phyloP scores from a whole-genome alignment of 2,888 invertebrate species.

The Pimpla rufipes region DNA sequence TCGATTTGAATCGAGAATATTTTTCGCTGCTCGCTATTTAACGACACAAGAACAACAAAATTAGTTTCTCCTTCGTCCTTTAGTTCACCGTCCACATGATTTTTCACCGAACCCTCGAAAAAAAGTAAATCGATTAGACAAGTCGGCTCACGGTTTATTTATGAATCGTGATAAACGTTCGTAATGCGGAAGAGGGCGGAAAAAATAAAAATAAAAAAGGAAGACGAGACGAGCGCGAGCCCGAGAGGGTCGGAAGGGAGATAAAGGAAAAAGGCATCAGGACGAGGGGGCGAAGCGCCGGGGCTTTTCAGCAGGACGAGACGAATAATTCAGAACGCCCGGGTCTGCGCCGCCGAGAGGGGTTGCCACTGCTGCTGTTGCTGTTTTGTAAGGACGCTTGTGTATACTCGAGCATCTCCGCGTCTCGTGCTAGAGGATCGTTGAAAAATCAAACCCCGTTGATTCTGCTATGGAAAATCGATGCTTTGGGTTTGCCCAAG shows the following conservation, averaged over 20 bases:
- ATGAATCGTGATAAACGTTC: slow-evolving; percentile 30
- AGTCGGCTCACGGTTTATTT: slow-evolving; percentile 4
- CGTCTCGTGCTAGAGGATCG: too few species aligned
- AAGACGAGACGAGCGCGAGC: slow-evolving; percentile 23
- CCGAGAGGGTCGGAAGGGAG: slow-evolving; percentile 13
- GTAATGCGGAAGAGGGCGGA: not conserved
- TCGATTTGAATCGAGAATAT: too few species aligned
- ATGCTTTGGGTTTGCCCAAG: too few species aligned
- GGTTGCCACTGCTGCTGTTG: slow-evolving; percentile 19
- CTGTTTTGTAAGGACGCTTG: slow-evolving; percentile 33
- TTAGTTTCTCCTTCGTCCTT: not conserved
- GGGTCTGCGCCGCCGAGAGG: slow-evolving; percentile 35
- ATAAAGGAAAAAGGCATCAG: slow-evolving; percentile 18
- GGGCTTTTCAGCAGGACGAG: slow-evolving; percentile 55
- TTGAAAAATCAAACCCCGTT: too few species aligned
- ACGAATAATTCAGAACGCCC: slow-evolving; percentile 65
- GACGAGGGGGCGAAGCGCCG: slow-evolving; percentile 29
- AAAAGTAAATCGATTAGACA: slow-evolving; percentile 8
- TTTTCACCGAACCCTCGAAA: not conserved
- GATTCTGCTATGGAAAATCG: too few species aligned
- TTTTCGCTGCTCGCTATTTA: too few species aligned
- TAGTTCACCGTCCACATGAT: not conserved
- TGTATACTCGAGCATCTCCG: too few species aligned
- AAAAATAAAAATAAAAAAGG: slow-evolving; percentile 1
- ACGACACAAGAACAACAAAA: not conserved